A percentile compares a stretch with the other conserved stretches of the same genome.
Evolutionary conservation across 2,113 vertebrate genomes (phyloP).

Genomic region (Cacatua alba): DNA sequence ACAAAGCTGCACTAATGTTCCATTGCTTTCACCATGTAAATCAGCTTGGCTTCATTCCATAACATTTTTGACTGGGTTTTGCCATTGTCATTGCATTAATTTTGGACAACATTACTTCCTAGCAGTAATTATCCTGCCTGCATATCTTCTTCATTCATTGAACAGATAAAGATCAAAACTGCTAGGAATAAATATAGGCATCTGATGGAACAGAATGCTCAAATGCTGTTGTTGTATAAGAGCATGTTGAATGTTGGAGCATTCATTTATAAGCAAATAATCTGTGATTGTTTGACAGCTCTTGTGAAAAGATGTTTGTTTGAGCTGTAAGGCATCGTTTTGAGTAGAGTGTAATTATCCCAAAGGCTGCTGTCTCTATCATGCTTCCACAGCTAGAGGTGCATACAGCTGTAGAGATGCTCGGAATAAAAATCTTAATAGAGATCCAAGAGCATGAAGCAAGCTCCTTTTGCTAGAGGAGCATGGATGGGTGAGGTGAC

Average conservation of each 20-base stretch:
- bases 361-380: not conserved
- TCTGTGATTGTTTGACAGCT: not conserved
- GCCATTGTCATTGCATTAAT: not conserved
- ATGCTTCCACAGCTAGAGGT: not conserved
- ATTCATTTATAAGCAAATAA: not conserved
- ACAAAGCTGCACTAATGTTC: not conserved
- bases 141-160: not conserved
- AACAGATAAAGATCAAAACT: conserved; percentile 1
- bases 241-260: not conserved
- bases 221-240: not conserved
- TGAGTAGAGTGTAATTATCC: not conserved
- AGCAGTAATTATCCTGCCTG: conserved; percentile 1
- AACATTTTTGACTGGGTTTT: not conserved
- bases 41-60: not conserved
- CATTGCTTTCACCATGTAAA: not conserved
- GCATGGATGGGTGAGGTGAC: not conserved
- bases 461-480: not conserved
- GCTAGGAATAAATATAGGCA: not conserved
- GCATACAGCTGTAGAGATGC: not conserved
- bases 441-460: not conserved
- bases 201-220: not conserved
- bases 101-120: not conserved
- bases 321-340: not conserved
- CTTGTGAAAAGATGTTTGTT: not conserved
- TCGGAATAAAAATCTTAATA: not conserved